Conservation (phyloP, 2,888 invertebrate species). For the Sesia bembeciformis region DNA sequence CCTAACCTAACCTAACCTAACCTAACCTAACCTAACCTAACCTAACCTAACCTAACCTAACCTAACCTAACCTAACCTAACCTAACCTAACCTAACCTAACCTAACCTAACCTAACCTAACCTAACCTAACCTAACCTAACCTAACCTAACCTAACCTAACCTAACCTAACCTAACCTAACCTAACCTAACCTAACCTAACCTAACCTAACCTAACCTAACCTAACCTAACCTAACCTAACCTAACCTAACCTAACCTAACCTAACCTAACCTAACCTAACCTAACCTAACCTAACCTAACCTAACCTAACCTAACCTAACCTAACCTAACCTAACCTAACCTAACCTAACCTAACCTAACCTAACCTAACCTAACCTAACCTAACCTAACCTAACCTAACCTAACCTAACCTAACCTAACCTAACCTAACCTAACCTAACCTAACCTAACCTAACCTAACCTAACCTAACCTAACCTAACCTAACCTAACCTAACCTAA, state of each 20-base stretch:
- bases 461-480: slow-evolving; percentile 6
- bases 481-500: slow-evolving; percentile 6
- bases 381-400: slow-evolving; percentile 10
- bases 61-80: slow-evolving; percentile 7
- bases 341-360: slow-evolving; percentile 15
- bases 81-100: slow-evolving; percentile 7
- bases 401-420: slow-evolving; percentile 11
- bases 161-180: slow-evolving; percentile 6
- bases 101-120: slow-evolving; percentile 9
- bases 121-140: slow-evolving; percentile 7
- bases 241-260: slow-evolving; percentile 6
- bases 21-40: slow-evolving; percentile 12
- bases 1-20: slow-evolving; percentile 15
- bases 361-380: slow-evolving; percentile 12
- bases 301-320: slow-evolving; percentile 13
- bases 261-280: slow-evolving; percentile 7
- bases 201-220: slow-evolving; percentile 6
- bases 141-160: slow-evolving; percentile 6
- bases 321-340: slow-evolving; percentile 14
- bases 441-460: slow-evolving; percentile 5
- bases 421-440: slow-evolving; percentile 10
- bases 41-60: slow-evolving; percentile 9
- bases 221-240: slow-evolving; percentile 6
- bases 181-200: slow-evolving; percentile 6
- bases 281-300: slow-evolving; percentile 6